Evolutionary conservation across 2,113 vertebrate species (phyloP).

Genomic region (Myiagra hebetior): DNA sequence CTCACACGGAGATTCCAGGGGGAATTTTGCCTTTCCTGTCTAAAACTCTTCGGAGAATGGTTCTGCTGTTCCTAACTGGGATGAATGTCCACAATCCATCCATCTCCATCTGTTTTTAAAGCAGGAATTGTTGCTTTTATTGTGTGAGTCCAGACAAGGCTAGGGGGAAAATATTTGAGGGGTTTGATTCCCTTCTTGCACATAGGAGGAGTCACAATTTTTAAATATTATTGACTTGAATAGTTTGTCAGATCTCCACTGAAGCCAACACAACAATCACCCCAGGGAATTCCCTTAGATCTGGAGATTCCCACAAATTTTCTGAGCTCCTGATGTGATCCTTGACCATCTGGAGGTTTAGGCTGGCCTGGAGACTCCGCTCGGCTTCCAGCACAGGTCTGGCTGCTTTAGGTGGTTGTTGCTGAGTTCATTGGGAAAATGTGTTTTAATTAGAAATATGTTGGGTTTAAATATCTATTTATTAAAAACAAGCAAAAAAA

Average conservation of each 20-base stretch:
- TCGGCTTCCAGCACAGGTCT: neutral
- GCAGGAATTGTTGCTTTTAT: neutral
- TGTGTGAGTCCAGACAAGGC: neutral
- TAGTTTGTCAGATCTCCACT: neutral
- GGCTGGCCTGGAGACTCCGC: accelerated
- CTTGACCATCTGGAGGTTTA: neutral
- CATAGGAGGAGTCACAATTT: neutral
- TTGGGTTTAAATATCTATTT: neutral
- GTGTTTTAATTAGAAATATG: neutral
- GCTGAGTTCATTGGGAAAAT: neutral
- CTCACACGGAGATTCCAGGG: neutral
- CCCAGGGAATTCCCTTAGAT: neutral
- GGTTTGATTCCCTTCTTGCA: neutral
- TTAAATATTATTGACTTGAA: neutral
- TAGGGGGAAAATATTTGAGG: neutral
- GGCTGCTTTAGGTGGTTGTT: neutral
- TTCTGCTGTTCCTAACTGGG: neutral
- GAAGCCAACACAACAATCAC: neutral
- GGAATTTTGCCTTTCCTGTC: neutral
- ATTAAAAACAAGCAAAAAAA: neutral
- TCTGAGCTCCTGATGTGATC: neutral
- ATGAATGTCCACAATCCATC: neutral
- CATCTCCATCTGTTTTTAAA: neutral
- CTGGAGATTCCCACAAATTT: neutral
- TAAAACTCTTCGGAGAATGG: neutral